Evolutionary conservation across 2,888 invertebrate species (phyloP).

Genomic region (Masnerella sp.): DNA sequence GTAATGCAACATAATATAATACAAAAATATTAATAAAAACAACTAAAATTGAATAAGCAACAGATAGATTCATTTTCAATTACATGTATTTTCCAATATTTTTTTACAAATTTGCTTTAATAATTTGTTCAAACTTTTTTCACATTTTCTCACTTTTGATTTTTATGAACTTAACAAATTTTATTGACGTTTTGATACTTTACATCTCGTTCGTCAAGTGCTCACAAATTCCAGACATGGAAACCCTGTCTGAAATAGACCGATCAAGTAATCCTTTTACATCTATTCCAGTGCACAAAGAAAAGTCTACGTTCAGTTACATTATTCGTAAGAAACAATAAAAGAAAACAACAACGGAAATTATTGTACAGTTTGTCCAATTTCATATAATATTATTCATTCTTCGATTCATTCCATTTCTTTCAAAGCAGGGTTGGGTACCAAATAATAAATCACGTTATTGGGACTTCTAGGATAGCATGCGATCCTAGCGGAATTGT

Average conservation of each 20-base stretch:
- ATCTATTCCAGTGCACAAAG: constrained; percentile 1
- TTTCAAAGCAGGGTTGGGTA: constrained; percentile 29
- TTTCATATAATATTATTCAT: constrained; percentile 8
- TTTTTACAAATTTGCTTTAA: neutral
- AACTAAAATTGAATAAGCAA: constrained; percentile 25
- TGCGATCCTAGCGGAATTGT: too few relatives aligned
- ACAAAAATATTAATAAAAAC: constrained; percentile 22
- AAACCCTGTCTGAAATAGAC: constrained; percentile 34
- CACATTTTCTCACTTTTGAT: neutral
- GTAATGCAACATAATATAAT: constrained; percentile 10
- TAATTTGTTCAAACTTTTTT: neutral
- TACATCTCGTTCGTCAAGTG: constrained; percentile 1
- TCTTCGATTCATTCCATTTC: constrained; percentile 17
- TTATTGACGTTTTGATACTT: neutral
- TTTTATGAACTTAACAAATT: neutral
- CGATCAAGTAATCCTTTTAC: constrained; percentile 8
- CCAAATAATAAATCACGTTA: too few relatives aligned
- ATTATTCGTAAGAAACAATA: constrained; percentile 12
- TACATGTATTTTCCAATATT: neutral
- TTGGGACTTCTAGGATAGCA: too few relatives aligned
- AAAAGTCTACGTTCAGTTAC: neutral
- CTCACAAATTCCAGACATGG: constrained; percentile 12
- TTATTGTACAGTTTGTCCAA: constrained; percentile 32
- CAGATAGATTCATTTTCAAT: neutral
- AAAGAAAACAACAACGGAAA: constrained; percentile 13